Evolutionary conservation across 2,888 invertebrate genomes (phyloP), one percentile per base, ranked within the genome.

Genomic region (Thera obeliscata): DNA sequence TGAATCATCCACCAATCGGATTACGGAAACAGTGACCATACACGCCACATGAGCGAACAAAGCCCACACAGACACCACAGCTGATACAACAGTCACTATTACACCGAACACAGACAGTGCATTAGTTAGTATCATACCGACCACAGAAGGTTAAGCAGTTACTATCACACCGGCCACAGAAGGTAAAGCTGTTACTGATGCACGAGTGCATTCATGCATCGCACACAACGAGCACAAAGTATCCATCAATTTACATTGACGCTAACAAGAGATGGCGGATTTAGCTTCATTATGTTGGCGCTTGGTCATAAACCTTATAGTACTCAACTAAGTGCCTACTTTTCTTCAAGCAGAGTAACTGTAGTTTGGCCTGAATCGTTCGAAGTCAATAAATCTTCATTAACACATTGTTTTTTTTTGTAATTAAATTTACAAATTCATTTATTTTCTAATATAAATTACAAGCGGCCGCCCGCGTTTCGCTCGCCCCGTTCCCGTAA

Each of bases 191-290:
- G 41, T 41, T 41, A 33, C 36, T 41, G 64, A 60, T 50, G 66
- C 64, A 72, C 67, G 72, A 66, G 64, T 69, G 73, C 72, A 76
- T 76, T 79, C 74, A 74, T 76, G 70, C 71, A 68, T 64, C 59
- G 49, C 66, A 67, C 62, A 69, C 65, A 71, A 68, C 62, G 67
- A 67, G 64, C 75, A 76, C 76, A 77, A 76, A 76, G 79, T 77
- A 74, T 72, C 78, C 77, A 77, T 74, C 69, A 76, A 72, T 78
- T 73, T 70, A 72, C 75, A 74, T 76, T 76, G 72, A 68, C 73
- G 64, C 70, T 69, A 63, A 70, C 63, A 72, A 68, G 69, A 56
- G 43, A 63, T 66, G 35, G 63, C 66, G 50, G 63, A 64, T 69
- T 66, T 57, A 50, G 56, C 52, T 63, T 52, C 50, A 62, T 62